Evolutionary conservation across 1,140 invertebrate genomes (phyloP).

Genomic region (Gyrodactylus bullatarudis): DNA sequence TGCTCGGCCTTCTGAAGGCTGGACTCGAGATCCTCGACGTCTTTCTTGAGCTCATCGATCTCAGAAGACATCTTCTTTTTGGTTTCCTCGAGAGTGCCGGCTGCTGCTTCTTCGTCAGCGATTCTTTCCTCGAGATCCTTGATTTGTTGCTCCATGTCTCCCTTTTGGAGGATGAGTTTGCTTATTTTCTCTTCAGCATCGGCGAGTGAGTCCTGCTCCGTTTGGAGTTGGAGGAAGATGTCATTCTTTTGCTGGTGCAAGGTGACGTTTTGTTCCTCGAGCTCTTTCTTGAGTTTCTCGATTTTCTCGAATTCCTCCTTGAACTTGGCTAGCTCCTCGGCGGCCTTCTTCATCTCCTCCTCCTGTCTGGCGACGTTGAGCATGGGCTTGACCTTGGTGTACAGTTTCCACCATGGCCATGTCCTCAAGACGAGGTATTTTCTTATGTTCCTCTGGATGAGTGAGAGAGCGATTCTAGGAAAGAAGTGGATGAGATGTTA

Average conservation of each 20-base stretch:
- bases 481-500: conserved; percentile 6
- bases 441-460: conserved; percentile 91
- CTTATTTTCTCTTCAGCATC: conserved; percentile 61
- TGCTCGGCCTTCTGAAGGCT: conserved; percentile 43
- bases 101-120: conserved; percentile 65
- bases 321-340: conserved; percentile 67
- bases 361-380: conserved; percentile 88
- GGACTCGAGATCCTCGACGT: conserved; percentile 70
- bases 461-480: conserved; percentile 49
- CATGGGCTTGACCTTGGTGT: conserved; percentile 83
- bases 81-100: conserved; percentile 50
- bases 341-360: conserved; percentile 84
- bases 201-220: conserved; percentile 24
- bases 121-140: conserved; percentile 80
- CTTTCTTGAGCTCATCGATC: conserved; percentile 61
- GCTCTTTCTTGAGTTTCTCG: conserved; percentile 72
- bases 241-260: conserved; percentile 54
- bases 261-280: conserved; percentile 63
- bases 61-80: conserved; percentile 88
- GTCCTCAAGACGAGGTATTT: conserved; percentile 86
- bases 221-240: conserved; percentile 46
- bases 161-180: conserved; percentile 72
- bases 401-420: conserved; percentile 98
- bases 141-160: conserved; percentile 68
- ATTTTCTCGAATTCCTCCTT: conserved; percentile 69